These are phyloP conservation scores for Azemiops feae DNA, from an alignment of 2,113 vertebrate species.

Conservation along the genomic window DNA sequence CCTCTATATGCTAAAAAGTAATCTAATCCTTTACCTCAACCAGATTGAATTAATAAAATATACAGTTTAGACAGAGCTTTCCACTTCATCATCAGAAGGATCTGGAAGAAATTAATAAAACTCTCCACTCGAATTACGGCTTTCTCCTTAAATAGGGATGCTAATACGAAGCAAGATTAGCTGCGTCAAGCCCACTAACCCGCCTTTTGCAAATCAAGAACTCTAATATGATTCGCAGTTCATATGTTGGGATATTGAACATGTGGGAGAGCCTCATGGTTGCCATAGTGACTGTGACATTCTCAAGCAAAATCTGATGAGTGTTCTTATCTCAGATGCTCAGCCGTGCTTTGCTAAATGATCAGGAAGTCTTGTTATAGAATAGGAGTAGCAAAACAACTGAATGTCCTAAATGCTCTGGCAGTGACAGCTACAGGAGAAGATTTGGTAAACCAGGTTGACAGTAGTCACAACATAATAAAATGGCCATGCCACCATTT, in stretches of 20 bases:
- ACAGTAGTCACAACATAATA: background rate
- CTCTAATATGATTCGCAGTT: background rate
- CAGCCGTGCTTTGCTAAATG: background rate
- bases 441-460: background rate
- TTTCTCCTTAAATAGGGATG: background rate
- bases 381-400: background rate
- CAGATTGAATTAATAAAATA: background rate
- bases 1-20: background rate
- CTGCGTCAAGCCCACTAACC: background rate
- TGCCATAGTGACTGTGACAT: background rate
- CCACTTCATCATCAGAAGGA: background rate
- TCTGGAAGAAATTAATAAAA: constrained; percentile 13
- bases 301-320: background rate
- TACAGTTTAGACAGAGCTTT: background rate
- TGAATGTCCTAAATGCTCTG: background rate
- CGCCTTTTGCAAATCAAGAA: background rate
- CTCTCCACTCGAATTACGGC: background rate
- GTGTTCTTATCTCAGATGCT: background rate
- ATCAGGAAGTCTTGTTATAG: background rate
- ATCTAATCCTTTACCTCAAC: background rate
- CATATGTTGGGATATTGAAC: background rate
- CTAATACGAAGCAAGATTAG: background rate
- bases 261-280: background rate
- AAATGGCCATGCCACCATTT: background rate
- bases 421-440: background rate